phyloP scores from a whole-genome alignment of 2,113 vertebrate species.

The Numida meleagris region DNA sequence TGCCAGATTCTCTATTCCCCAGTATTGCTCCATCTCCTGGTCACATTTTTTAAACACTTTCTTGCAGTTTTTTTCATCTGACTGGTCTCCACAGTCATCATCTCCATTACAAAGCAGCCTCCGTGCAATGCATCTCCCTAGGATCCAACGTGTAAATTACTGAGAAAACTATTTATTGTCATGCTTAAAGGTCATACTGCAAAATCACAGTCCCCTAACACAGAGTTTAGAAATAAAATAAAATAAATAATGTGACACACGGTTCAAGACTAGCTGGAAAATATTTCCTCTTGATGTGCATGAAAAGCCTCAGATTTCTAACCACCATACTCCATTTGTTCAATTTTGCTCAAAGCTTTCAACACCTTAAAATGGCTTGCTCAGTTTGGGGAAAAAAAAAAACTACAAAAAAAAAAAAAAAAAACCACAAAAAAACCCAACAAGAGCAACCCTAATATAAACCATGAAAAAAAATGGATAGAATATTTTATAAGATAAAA shows the following conservation, averaged over 20 bases:
- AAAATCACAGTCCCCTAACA: not conserved
- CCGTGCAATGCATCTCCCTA: constrained; percentile 87
- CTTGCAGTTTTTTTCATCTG: constrained; percentile 87
- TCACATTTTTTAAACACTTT: constrained; percentile 81
- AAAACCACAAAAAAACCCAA: not conserved
- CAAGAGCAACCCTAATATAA: not conserved
- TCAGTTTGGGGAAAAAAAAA: not conserved
- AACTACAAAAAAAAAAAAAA: not conserved
- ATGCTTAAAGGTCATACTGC: not conserved
- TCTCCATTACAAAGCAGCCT: constrained; percentile 91
- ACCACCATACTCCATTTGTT: not conserved
- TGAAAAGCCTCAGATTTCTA: not conserved
- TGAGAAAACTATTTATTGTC: not conserved
- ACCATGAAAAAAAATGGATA: not conserved
- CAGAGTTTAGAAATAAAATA: not conserved
- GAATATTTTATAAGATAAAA: not conserved
- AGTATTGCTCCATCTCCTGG: constrained; percentile 85
- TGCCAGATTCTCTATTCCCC: constrained; percentile 89
- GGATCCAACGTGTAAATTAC: not conserved
- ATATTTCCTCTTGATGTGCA: not conserved
- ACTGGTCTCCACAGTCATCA: constrained; percentile 92
- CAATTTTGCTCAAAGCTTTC: not conserved
- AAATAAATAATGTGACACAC: not conserved
- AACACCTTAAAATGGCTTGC: not conserved
- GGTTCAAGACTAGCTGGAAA: not conserved